Base-by-base conservation (phyloP, 2,888 invertebrate species). In the Diarsia rubi region DNA sequence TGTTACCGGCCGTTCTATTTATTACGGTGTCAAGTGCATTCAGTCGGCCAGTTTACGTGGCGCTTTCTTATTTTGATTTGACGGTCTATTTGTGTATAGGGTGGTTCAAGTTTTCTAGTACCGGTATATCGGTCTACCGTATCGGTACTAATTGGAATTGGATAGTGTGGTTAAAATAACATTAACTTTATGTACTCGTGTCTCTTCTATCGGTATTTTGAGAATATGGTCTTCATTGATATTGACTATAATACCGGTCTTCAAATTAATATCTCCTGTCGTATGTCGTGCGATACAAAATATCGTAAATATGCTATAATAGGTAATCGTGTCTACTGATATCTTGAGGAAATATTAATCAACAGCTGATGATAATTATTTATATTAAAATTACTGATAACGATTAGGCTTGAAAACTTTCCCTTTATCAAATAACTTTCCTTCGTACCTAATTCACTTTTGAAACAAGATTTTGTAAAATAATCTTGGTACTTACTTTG, bases 11-110 rank as follows among this genome's bases (percentile, higher is more conserved):
- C 88, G 89, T 90, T 90, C 93, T 93, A 93, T 95, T 94, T 94
- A 93, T 94, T 93, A 92, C 90, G 91, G 93, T 93, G 94, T 94
- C 94, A 93, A 94, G 93, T 94, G 93, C 93, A 91, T 92, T 93
- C 92, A 92, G 89, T 90, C 90, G 89, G 88, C 90, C 88, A 87
- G 89, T 91, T 91, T 91, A 91, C 90, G 91, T 90, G 92, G 93
- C 92, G 92, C 92, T 93, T 93, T 93, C 91, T 89, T 91, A 88
- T 90, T 91, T 88, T 83, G 87, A 88, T 90, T 85, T 87, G 81
- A 83, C 88, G 75, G 81, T 85, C 88, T 84, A 86, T 86, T 87
- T 79, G 74, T 90, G 79, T 91, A 91, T 90, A 92, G 92, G 90
- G 11, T 86, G 91, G 11, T 75, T 60, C 74, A 45, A 66, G 47